Percentiles rank a stretch among this genome's conserved stretches.
Conservation (phyloP, 2,113 vertebrate genomes). For the Lanius collurio region DNA sequence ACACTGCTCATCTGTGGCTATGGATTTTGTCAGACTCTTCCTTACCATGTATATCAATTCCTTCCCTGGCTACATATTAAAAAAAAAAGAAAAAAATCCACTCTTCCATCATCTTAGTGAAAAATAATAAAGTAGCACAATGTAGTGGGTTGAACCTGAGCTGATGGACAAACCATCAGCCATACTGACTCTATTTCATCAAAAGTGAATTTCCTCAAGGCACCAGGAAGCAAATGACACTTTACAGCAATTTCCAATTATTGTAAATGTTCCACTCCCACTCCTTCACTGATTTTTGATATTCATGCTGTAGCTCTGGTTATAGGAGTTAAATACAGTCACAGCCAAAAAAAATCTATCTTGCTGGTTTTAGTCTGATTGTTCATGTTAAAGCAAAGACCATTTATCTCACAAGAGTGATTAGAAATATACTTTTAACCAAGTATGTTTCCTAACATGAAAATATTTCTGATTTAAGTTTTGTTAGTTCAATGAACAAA, state of each 20-base stretch:
- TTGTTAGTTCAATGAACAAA: not conserved
- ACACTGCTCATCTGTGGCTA: not conserved
- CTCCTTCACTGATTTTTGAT: not conserved
- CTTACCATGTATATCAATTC: not conserved
- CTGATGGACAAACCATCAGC: not conserved
- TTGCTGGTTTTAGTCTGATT: not conserved
- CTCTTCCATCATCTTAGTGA: not conserved
- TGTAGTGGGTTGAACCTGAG: no score
- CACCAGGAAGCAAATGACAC: not conserved
- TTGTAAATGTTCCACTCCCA: not conserved
- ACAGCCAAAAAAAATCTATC: not conserved
- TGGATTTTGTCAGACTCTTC: not conserved
- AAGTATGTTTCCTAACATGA: not conserved
- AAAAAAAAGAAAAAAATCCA: not conserved
- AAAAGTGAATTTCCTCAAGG: not conserved
- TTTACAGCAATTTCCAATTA: not conserved
- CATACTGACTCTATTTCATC: not conserved
- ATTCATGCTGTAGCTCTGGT: not conserved
- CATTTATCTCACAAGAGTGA: not conserved
- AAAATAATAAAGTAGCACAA: not conserved
- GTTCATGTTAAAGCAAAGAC: not conserved
- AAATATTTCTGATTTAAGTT: not conserved
- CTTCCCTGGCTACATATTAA: not conserved
- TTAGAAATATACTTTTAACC: not conserved
- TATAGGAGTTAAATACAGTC: not conserved